Base-by-base conservation (phyloP, 23 tunicate species). In the Oikopleura vanhoeffeni region DNA sequence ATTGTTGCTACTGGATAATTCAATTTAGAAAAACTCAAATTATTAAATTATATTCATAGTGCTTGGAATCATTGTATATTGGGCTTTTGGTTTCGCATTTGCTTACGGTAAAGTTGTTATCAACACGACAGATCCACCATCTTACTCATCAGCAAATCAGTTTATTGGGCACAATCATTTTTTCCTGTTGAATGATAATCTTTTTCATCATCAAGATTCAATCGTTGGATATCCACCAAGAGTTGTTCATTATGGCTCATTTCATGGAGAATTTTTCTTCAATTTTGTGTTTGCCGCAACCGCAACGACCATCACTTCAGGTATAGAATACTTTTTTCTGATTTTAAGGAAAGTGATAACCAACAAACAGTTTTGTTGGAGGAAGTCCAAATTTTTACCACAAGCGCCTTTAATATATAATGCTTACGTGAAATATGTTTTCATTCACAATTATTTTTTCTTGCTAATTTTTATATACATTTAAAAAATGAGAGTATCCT, bases 41-140 rank as follows among this genome's bases (percentile, higher is more conserved):
- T n/a, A n/a, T n/a, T n/a, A n/a, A n/a, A n/a, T 39, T 83, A 4
- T n/a, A n/a, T n/a, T n/a, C n/a, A n/a, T 83, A 89, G 92, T 92
- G 41, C 86, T 92, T 41, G 91, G 97, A 0, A 92, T 90, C 33
- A 1, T 92, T 0, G 39, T 85, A 13, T 92, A 89, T 84, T 92
- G 87, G 87, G 86, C 83, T 0, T 83, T 92, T 82, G 97, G 97
- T 30, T 89, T 85, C 57, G 88, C 87, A 30, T 92, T 92, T 84
- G 93, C 97, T 0, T 92, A 92, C 57, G 97, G 97, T 0, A 84
- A 84, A 71, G 79, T 71, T 33, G 38, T 71, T 4, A 28, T 2
- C 36, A 38, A 71, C 38, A 38, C 27, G 4, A 13, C 35, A 13
- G 79, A 30, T 18, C 3, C 2, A 3, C 35, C 27, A 2, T 18